Base-by-base conservation (phyloP, 2,113 vertebrate species). In the Nibea coibor region DNA sequence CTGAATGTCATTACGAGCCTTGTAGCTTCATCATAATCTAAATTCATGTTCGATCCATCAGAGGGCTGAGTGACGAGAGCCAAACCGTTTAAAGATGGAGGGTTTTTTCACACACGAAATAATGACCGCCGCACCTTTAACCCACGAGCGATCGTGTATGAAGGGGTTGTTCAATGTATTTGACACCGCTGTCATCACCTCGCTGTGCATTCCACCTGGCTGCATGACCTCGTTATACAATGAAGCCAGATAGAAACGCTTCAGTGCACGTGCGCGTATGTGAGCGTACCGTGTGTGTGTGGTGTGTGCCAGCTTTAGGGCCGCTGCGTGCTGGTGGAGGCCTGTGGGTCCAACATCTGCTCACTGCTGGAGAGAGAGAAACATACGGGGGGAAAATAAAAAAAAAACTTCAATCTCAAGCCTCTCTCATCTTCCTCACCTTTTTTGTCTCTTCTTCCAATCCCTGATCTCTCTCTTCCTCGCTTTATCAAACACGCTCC, bases 281-380 rank as follows among this genome's bases (percentile, higher is more conserved):
- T 70, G 70, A 53, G 24, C 71, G 63, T 39, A 31, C 67, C 5
- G 5, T 35, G 42, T 69, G 22, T 57, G 15, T 83, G 53, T 42
- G 14, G 71, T 69, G 43, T 71, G 72, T 75, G 72, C 50, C 74
- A 65, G 82, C 76, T 83, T 84, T 54, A 61, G 78, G 70, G 67
- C 79, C 5, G 31, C 78, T 87, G 20, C 84, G 73, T 88, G 89
- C 86, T 78, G 88, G 26, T 82, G 8, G 72, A 71, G 48, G 81
- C 90, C 88, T 92, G 85, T 74, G 78, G 87, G 72, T 75, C 76
- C 84, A 93, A 90, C 92, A 92, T 92, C 92, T 93, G 93, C 85
- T 92, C 88, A 67, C 82, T 50, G 64, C 82, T 90, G 86, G 83
- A 87, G 68, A 75, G 5, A 31, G 78, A 31, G 78, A 84, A 66